Conservation (phyloP, 2,888 invertebrate genomes). For the Conchocele bisecta region DNA sequence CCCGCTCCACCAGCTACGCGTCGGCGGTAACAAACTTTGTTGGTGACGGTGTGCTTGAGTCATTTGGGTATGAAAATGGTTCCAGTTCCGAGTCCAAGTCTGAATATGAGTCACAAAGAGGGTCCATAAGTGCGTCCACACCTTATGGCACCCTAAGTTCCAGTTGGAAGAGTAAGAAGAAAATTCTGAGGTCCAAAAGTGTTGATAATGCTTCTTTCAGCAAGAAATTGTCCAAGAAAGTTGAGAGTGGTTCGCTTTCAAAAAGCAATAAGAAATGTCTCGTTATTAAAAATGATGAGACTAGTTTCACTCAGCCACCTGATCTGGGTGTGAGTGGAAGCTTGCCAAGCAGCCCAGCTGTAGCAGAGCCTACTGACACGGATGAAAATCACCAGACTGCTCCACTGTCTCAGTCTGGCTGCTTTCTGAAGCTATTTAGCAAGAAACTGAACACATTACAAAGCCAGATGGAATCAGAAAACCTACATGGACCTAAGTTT, state of each 20-base stretch:
- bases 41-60: neutral
- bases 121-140: no score
- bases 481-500: slow-evolving; percentile 18
- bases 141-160: no score
- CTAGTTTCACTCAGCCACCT: slow-evolving; percentile 1
- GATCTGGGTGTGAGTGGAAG: slow-evolving; percentile 28
- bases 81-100: no score
- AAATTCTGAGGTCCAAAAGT: no score
- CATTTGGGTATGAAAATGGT: no score
- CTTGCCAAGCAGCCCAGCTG: slow-evolving; percentile 13
- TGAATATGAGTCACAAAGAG: no score
- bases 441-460: slow-evolving; percentile 59
- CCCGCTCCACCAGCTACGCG: neutral
- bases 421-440: slow-evolving; percentile 70
- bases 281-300: slow-evolving; percentile 4
- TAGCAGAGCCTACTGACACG: slow-evolving; percentile 2
- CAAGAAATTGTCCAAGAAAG: neutral
- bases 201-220: no score
- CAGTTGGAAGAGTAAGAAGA: no score
- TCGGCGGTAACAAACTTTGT: neutral
- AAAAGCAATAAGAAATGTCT: slow-evolving; percentile 15
- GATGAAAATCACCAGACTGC: slow-evolving; percentile 33
- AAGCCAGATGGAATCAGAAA: slow-evolving; percentile 36
- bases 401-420: slow-evolving; percentile 55
- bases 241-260: slow-evolving; percentile 15